Evolutionary conservation across 2,797 vertebrate genomes (phyloP), one percentile per base, ranked within the genome.

Genomic region (Champsocephalus esox): DNA sequence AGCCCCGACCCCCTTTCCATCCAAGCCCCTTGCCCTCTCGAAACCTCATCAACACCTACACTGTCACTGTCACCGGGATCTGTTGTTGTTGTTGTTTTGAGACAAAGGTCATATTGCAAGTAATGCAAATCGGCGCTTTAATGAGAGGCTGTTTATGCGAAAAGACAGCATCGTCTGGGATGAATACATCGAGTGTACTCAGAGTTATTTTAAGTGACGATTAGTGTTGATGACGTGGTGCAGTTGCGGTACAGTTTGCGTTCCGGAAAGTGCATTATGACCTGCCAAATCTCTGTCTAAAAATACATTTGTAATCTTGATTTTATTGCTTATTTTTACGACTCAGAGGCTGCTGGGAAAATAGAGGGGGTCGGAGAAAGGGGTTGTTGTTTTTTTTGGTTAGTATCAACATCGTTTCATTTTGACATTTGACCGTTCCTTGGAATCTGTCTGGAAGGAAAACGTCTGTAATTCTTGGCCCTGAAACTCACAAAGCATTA

Each of bases 201-300:
- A 44, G 34, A 51, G 61, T 78, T 77, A 70, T 66, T 58, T 66
- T 16, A 50, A 60, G 55, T 54, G 48, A 49, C 49, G 28, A 21
- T 28, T 28, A 28, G 4, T 28, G 28, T 28, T 28, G 28, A 28
- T 28, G 5, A 5, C 28, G 1, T 28, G 5, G 28, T 60, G 50
- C 24, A 5, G 43, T 28, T 48, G 5, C 17, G 52, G 51, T 38
- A 10, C 28, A 28, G 1, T 28, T 28, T 1, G 44, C 1, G 0
- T 38, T 49, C 3, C 8, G 51, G 5, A 44, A 44, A 48, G 50
- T 1, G 16, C 41, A 0, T 17, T n/a, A 1, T 59, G 63, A 72
- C 49, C 59, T 49, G 21, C 17, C 21, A 62, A 62, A 75, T 52
- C 28, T 38, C 11, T 5, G 43, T 9, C 34, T 32, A 38, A 51